A percentile compares a stretch with the other conserved stretches of the same genome.
These are phyloP conservation scores for Aethina tumida DNA, from an alignment of 1,140 invertebrate species.

Conservation along the genomic window DNA sequence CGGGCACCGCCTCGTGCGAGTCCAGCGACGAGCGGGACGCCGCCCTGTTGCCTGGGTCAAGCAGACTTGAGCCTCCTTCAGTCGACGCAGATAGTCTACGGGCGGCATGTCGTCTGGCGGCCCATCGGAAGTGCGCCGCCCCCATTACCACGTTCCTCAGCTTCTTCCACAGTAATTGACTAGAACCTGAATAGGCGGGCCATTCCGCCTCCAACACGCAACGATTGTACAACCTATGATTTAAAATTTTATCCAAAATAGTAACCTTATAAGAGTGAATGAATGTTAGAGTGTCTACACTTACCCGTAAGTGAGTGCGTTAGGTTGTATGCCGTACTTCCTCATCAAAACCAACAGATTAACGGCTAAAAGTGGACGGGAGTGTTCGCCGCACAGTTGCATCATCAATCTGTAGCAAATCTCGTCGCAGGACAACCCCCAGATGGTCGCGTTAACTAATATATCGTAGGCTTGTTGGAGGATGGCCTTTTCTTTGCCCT, in stretches of 20 bases:
- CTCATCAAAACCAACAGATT: slow-evolving; percentile 94
- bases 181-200: slow-evolving; percentile 65
- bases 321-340: slow-evolving; percentile 84
- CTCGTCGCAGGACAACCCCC: slow-evolving; percentile 82
- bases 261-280: background rate
- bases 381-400: slow-evolving; percentile 93
- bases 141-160: slow-evolving; percentile 85
- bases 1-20: slow-evolving; percentile 37
- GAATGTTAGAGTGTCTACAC: slow-evolving; percentile 33
- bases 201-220: slow-evolving; percentile 88
- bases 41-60: slow-evolving; percentile 40
- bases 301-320: slow-evolving; percentile 95
- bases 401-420: slow-evolving; percentile 97
- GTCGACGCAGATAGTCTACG: slow-evolving; percentile 37
- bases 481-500: slow-evolving; percentile 63
- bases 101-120: slow-evolving; percentile 49
- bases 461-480: slow-evolving; percentile 79
- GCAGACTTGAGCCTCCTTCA: slow-evolving; percentile 36
- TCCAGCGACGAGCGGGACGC: slow-evolving; percentile 41
- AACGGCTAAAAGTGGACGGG: slow-evolving; percentile 88
- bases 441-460: slow-evolving; percentile 68
- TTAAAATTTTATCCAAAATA: slow-evolving; percentile 3
- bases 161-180: slow-evolving; percentile 87
- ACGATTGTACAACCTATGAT: slow-evolving; percentile 47
- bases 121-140: slow-evolving; percentile 74